Conservation (phyloP, 2,113 vertebrate genomes). For the Petaurus breviceps region DNA sequence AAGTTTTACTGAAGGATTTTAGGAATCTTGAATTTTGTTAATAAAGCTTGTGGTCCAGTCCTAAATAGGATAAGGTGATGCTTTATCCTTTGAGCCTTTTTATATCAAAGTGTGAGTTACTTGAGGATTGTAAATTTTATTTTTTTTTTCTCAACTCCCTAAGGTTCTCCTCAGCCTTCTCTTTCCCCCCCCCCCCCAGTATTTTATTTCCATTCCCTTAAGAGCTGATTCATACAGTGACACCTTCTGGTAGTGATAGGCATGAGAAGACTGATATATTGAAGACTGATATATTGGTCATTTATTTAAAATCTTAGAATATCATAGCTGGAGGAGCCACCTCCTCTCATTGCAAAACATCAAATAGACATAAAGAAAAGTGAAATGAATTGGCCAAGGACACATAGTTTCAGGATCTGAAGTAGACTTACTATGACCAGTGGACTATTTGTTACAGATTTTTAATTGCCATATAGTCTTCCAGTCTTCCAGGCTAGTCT, state of each 20-base stretch:
- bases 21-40: neutral
- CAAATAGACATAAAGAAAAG: neutral
- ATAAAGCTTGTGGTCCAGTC: conserved; percentile 19
- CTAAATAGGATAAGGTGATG: conserved; percentile 10
- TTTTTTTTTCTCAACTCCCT: conserved; percentile 17
- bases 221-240: neutral
- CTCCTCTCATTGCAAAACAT: neutral
- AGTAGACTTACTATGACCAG: neutral
- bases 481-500: neutral
- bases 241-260: neutral
- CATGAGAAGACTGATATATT: neutral
- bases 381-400: neutral
- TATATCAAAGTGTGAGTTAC: conserved; percentile 67
- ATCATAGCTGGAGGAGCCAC: neutral
- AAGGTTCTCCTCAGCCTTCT: neutral
- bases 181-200: neutral
- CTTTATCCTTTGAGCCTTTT: conserved; percentile 61
- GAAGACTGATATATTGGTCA: neutral
- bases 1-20: neutral
- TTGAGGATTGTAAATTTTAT: conserved; percentile 54
- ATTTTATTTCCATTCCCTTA: neutral
- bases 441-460: neutral
- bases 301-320: neutral
- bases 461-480: neutral
- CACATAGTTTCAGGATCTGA: neutral